These are phyloP conservation scores for Bembecia ichneumoniformis DNA, from an alignment of 2,888 invertebrate species.

Conservation along the genomic window DNA sequence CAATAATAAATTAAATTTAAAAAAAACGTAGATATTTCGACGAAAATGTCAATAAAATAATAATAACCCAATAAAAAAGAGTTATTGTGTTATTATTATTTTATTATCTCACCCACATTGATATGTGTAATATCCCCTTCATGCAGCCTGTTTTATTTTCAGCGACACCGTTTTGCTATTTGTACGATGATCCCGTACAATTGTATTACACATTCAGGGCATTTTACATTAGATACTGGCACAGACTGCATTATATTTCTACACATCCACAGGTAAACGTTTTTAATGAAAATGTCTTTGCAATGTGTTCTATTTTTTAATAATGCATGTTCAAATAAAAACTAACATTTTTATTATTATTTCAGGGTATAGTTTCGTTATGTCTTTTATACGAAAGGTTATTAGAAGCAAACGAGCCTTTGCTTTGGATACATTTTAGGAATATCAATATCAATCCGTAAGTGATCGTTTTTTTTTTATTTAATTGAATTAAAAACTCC, in stretches of 20 bases:
- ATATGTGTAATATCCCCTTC: no score
- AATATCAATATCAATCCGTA: conserved; percentile 93
- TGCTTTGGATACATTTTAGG: conserved; percentile 92
- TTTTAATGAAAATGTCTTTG: background rate
- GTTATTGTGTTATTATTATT: no score
- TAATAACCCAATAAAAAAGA: no score
- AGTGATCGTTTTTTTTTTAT: conserved; percentile 44
- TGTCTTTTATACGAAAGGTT: conserved; percentile 91
- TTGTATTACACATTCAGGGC: conserved; percentile 93
- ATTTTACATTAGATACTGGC: conserved; percentile 93
- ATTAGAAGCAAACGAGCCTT: conserved; percentile 90
- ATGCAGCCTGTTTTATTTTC: conserved; percentile 31
- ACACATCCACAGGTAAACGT: conserved; percentile 83
- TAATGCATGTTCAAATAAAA: no score
- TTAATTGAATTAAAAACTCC: no score
- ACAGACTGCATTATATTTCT: conserved; percentile 91
- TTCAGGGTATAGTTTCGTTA: conserved; percentile 87
- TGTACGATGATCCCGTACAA: conserved; percentile 89
- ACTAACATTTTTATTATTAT: conserved; percentile 7
- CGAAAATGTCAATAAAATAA: no score
- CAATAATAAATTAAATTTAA: no score
- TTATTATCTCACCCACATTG: no score
- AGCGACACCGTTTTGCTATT: conserved; percentile 96
- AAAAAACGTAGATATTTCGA: no score
- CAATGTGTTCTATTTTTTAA: no score